Percentiles rank a stretch among this genome's conserved stretches.
Evolutionary conservation across 2,797 vertebrate species (phyloP).

Genomic region (Euphonia xanthogaster): DNA sequence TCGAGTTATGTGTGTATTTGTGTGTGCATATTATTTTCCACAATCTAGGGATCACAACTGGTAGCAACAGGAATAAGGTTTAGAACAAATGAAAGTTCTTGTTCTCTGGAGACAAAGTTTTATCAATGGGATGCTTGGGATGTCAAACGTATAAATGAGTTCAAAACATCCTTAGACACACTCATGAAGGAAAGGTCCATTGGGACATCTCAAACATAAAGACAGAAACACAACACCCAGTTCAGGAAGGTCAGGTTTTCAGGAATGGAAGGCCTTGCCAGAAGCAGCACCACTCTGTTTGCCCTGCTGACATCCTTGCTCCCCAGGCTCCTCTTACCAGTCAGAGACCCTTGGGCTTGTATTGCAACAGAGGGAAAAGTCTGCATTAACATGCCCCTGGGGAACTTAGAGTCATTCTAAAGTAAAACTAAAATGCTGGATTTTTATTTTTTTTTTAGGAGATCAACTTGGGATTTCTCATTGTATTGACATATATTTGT

Average conservation of each 20-base stretch:
- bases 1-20: not conserved
- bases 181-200: not conserved
- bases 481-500: not conserved
- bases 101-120: not conserved
- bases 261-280: not conserved
- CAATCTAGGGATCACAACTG: not conserved
- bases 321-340: not conserved
- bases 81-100: not conserved
- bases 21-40: not conserved
- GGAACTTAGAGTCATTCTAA: not conserved
- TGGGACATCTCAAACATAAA: not conserved
- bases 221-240: not conserved
- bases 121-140: not conserved
- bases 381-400: not conserved
- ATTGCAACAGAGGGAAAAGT: not conserved
- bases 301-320: fast-evolving
- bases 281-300: not conserved
- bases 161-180: not conserved
- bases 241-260: not conserved
- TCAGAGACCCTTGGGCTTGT: not conserved
- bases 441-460: not conserved
- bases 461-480: not conserved
- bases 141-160: not conserved
- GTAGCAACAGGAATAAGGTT: not conserved
- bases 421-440: not conserved